phyloP scores from a whole-genome alignment of 2,113 vertebrate species.

The Antechinus flavipes region DNA sequence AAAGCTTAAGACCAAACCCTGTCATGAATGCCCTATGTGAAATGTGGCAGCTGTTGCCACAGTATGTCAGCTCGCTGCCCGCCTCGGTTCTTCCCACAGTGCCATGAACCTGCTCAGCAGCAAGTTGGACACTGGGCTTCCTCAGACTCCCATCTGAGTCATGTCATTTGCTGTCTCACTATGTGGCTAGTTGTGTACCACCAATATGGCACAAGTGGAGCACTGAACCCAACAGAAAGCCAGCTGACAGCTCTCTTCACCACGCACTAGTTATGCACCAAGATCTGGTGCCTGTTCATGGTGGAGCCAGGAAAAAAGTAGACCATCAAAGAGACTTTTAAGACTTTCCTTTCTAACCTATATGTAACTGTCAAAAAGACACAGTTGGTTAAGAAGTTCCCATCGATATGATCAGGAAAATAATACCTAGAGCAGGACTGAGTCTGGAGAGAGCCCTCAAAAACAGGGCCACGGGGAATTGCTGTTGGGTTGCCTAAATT shows the following conservation, averaged over 20 bases:
- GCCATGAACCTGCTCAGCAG: not conserved
- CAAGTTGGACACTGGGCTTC: not conserved
- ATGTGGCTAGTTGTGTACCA: not conserved
- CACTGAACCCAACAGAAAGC: not conserved
- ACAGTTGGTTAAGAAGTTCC: not conserved
- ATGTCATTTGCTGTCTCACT: not conserved
- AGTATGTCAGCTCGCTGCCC: too few species aligned
- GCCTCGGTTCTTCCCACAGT: fast-evolving
- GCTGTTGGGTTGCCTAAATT: not conserved
- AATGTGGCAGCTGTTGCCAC: not conserved
- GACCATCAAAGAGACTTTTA: not conserved
- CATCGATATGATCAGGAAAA: not conserved
- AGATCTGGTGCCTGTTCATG: not conserved
- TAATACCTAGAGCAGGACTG: not conserved
- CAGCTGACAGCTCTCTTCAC: not conserved
- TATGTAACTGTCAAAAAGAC: not conserved
- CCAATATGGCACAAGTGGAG: not conserved
- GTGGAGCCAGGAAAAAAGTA: not conserved
- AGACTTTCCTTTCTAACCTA: not conserved
- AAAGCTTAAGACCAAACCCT: not conserved
- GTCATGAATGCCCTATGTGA: not conserved
- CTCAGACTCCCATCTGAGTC: not conserved
- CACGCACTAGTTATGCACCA: not conserved
- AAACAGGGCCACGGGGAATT: not conserved
- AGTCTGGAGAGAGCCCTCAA: not conserved